A percentile compares a stretch with the other conserved stretches of the same genome.
Conservation (phyloP, 2,888 invertebrate genomes). For the Parascotia fuliginaria region DNA sequence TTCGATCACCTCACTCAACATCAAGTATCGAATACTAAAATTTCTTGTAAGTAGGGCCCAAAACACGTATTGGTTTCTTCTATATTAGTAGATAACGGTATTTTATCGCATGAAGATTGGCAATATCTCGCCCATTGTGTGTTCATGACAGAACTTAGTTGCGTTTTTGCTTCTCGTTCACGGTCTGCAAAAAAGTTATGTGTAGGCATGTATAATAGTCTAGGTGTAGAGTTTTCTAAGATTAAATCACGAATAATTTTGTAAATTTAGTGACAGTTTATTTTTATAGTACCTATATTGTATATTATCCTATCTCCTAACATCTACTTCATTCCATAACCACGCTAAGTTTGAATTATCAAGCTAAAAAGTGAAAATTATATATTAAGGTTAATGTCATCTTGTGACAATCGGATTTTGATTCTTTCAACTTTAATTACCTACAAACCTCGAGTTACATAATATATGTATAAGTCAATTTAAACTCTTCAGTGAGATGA, state of each 20-base stretch:
- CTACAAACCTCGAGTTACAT: no score
- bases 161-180: conserved; percentile 24
- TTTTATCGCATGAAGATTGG: conserved; percentile 44
- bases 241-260: conserved; percentile 8
- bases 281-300: neutral
- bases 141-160: conserved; percentile 23
- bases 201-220: conserved; percentile 7
- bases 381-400: no score
- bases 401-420: no score
- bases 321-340: neutral
- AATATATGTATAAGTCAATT: no score
- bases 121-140: conserved; percentile 52
- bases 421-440: no score
- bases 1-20: no score
- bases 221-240: conserved; percentile 10
- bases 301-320: neutral
- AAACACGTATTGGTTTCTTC: neutral
- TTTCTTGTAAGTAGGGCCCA: neutral
- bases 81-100: conserved; percentile 41
- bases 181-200: conserved; percentile 1
- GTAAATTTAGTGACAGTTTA: conserved; percentile 1
- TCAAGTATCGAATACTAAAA: no score
- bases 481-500: no score
- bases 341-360: no score
- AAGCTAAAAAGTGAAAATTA: no score